Conservation (phyloP, 1,140 invertebrate genomes). For the Thrips palmi region DNA sequence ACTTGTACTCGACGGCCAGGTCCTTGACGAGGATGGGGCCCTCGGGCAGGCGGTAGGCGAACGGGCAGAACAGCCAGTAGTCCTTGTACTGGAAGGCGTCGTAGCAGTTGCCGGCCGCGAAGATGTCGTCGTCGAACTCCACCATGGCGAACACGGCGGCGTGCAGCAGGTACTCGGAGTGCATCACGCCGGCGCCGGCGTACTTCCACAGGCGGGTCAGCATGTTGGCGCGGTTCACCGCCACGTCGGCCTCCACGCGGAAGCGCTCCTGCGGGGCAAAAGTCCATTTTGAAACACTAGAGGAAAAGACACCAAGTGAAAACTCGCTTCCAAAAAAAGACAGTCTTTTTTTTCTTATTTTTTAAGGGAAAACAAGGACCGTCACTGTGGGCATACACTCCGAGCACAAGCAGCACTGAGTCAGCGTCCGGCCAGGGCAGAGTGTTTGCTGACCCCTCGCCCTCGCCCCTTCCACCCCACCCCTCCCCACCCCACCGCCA, state of each 20-base stretch:
- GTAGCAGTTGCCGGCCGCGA: slow-evolving; percentile 82
- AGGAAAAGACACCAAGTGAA: too few relatives aligned
- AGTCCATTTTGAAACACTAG: too few relatives aligned
- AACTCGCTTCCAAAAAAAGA: too few relatives aligned
- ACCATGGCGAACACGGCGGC: slow-evolving; percentile 79
- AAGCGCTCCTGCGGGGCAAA: slow-evolving; percentile 36
- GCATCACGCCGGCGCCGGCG: slow-evolving; percentile 49
- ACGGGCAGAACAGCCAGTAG: slow-evolving; percentile 76
- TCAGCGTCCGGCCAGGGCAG: too few relatives aligned
- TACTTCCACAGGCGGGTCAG: slow-evolving; percentile 83
- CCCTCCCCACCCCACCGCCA: too few relatives aligned
- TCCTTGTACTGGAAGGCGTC: slow-evolving; percentile 69
- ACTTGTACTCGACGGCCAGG: slow-evolving; percentile 80
- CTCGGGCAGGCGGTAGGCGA: slow-evolving; percentile 74
- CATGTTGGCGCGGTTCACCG: slow-evolving; percentile 88
- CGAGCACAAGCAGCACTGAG: too few relatives aligned
- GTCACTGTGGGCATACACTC: too few relatives aligned
- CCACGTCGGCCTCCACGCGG: slow-evolving; percentile 68
- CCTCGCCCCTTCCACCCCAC: too few relatives aligned
- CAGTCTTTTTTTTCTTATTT: too few relatives aligned
- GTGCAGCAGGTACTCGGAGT: slow-evolving; percentile 76
- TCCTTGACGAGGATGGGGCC: slow-evolving; percentile 78
- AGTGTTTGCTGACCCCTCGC: too few relatives aligned
- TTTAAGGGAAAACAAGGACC: too few relatives aligned
- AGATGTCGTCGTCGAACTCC: slow-evolving; percentile 86